Base-by-base conservation (phyloP, 2,888 invertebrate species). In the Nasonia oneida region DNA sequence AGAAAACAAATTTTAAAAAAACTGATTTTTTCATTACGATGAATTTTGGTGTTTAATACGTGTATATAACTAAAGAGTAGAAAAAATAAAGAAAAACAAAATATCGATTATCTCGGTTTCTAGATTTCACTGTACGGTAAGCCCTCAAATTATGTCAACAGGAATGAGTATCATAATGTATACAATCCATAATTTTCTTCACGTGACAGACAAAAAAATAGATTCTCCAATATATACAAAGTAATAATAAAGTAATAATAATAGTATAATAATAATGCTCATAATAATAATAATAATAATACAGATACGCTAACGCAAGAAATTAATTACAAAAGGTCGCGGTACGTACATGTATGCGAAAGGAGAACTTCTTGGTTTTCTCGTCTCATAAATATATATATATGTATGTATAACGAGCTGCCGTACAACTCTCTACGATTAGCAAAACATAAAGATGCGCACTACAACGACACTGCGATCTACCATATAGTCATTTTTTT, bases 81-180 rank as follows among this genome's bases (percentile, higher is more conserved):
- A 61, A 18, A 39, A 29, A 47, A 53, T 77, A 3, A 80, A 79
- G 57, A 78, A 42, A 15, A 81, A 80, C 15, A 80, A 76, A 76
- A 78, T 64, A 23, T 4, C 2, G 15, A 6, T 61, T 67, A 29
- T 75, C 12, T 75, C 12, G 10, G 15, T 77, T 74, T 71, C 29
- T 75, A 75, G 57, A 84, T 87, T 87, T 87, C 87, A 87, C 81
- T 85, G 80, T 85, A 87, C 84, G 84, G 84, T 87, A 87, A 85
- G 83, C 80, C 87, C 83, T 87, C 42, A 82, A 87, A 79, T 64
- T 29, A 53, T 76, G 23, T 75, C 10, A 81, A 78, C 53, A 74
- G 85, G 80, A 86, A 83, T 83, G 80, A 79, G 61, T 76, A 76
- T 83, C 61, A 14, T 78, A 85, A 75, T 79, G 71, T 47, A 39